phyloP scores from a whole-genome alignment of 92 coral and sea anemone species.

The Phenganax stokvisi region DNA sequence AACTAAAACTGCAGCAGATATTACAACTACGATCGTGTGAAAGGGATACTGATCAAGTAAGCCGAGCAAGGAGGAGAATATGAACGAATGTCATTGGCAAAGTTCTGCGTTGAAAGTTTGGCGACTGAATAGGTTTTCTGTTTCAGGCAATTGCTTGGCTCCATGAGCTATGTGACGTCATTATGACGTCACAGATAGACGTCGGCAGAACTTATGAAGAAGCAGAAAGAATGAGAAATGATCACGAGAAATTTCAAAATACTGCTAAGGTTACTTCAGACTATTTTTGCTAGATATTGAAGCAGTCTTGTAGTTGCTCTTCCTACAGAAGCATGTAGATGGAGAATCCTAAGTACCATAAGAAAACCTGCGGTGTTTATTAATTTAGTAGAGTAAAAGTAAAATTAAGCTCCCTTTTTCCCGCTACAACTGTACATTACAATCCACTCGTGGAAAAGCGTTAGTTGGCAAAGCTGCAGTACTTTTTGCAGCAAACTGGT shows the following conservation, averaged over 20 bases:
- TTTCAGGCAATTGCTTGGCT: slow-evolving; percentile 81
- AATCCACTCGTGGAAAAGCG: too few relatives aligned
- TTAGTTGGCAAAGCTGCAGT: background rate
- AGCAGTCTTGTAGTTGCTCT: background rate
- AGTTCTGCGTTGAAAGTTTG: background rate
- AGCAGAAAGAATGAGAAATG: slow-evolving; percentile 65
- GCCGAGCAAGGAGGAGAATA: background rate
- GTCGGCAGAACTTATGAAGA: slow-evolving; percentile 88
- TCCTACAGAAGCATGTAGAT: too few relatives aligned
- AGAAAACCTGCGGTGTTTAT: too few relatives aligned
- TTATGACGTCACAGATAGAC: slow-evolving; percentile 65
- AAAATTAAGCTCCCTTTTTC: too few relatives aligned
- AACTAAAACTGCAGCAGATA: slow-evolving; percentile 86
- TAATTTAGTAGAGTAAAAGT: too few relatives aligned
- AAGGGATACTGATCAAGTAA: slow-evolving; percentile 85
- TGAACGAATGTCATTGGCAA: background rate
- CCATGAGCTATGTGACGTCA: slow-evolving; percentile 67
- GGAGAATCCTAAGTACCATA: too few relatives aligned
- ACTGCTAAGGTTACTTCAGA: slow-evolving; percentile 71
- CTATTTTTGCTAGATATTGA: background rate
- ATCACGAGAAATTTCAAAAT: slow-evolving; percentile 82
- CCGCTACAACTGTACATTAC: too few relatives aligned
- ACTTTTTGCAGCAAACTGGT: background rate
- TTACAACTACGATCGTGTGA: slow-evolving; percentile 92
- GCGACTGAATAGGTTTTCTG: background rate